phyloP scores from a whole-genome alignment of 2,113 vertebrate species.

The Xiphorhynchus elegans region DNA sequence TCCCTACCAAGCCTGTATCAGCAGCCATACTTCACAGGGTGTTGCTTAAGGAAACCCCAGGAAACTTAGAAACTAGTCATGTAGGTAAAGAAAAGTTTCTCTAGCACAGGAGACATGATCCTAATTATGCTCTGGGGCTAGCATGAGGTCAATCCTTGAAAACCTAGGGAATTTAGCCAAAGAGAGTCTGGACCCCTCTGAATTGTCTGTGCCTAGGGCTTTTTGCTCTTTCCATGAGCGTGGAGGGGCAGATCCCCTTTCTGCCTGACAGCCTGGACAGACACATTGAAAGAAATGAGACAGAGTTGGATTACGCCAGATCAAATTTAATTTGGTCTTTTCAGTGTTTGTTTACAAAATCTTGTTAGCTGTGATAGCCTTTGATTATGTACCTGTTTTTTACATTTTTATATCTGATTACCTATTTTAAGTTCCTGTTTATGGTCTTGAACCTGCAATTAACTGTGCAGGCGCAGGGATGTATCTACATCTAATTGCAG shows the following conservation, averaged over 20 bases:
- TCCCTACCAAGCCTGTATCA: background rate
- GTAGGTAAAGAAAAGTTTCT: constrained; percentile 18
- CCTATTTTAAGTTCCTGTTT: constrained; percentile 36
- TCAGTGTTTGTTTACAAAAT: constrained; percentile 71
- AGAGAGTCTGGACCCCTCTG: background rate
- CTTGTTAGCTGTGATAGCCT: constrained; percentile 64
- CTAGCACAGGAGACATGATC: background rate
- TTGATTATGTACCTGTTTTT: constrained; percentile 28
- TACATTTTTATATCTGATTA: constrained; percentile 18
- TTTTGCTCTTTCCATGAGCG: background rate
- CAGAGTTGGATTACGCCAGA: background rate
- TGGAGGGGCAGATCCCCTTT: background rate
- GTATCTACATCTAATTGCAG: background rate
- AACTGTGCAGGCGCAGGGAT: constrained; percentile 43
- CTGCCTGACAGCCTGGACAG: background rate
- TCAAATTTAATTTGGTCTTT: constrained; percentile 55
- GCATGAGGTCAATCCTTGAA: background rate
- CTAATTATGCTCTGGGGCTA: background rate
- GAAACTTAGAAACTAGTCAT: background rate
- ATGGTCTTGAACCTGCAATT: constrained; percentile 19
- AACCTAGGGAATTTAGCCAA: background rate
- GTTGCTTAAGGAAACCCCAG: background rate
- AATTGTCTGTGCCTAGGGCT: background rate
- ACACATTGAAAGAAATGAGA: background rate
- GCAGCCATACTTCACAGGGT: background rate